Evolutionary conservation across 1,140 invertebrate genomes (phyloP).

Genomic region (Papilio glaucus): DNA sequence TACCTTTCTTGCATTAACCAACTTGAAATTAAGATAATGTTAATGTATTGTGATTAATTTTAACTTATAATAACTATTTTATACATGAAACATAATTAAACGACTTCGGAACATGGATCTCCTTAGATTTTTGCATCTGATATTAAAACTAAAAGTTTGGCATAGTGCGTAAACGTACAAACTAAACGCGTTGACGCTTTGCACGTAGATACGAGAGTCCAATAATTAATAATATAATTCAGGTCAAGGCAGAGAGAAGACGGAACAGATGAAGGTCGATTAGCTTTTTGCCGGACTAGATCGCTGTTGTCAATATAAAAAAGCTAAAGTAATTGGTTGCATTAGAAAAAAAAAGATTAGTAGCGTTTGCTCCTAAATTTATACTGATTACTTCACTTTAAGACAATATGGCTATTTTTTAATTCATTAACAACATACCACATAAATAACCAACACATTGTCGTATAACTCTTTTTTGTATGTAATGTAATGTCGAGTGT

Average conservation of each 20-base stretch:
- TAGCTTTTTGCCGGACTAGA: not conserved
- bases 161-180: not conserved
- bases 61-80: not conserved
- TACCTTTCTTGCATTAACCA: conserved; percentile 22
- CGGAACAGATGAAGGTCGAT: conserved; percentile 4
- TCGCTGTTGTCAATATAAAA: not conserved
- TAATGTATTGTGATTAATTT: conserved; percentile 27
- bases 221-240: conserved; percentile 5
- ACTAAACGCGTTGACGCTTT: not conserved
- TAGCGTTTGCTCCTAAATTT: not conserved
- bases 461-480: too few species aligned
- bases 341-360: not conserved
- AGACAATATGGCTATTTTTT: not conserved
- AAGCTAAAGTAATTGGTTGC: not conserved
- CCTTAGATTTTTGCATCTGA: too few species aligned
- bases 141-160: too few species aligned
- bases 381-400: not conserved
- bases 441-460: too few species aligned
- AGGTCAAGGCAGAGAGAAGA: not conserved
- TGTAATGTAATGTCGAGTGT: too few species aligned
- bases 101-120: too few species aligned
- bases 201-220: not conserved
- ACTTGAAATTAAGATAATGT: conserved; percentile 14
- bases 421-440: too few species aligned
- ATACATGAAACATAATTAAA: too few species aligned